Evolutionary conservation across 2,888 invertebrate species (phyloP), one percentile per base, ranked within the genome.

Genomic region (Cheilosia vulpina): DNA sequence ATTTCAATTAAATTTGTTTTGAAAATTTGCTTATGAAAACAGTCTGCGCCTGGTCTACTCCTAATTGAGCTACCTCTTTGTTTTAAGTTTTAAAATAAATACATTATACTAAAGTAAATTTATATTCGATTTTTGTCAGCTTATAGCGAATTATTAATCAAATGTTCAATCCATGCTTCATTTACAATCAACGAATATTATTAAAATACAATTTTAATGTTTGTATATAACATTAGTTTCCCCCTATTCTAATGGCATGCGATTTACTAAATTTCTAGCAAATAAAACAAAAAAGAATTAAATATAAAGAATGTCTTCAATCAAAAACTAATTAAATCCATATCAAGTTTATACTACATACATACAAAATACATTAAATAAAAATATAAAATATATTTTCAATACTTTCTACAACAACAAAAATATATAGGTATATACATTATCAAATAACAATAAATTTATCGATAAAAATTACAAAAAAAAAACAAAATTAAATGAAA

Each of bases 361-460:
- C 57, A 73, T 79, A 73, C 50, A 73, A 78, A 52, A 66, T 55
- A 58, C 66, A 58, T 24, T 13, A 65, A 69, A 62, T 45, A 62
- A 66, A 76, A 71, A 68, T 58, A 68, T 58, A 60, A 72, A 77
- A 85, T 85, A 77, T 85, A 85, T 85, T 85, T 85, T 85, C 76
- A 85, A 66, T 85, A 81, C 68, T 77, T 76, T 85, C 85, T 85
- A 85, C 85, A 81, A 57, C 47, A 85, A 60, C 13, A 50, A 71
- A 71, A 72, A 68, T 38, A 80, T 58, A 69, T 72, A 66, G 38
- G 68, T 78, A 72, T 72, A 72, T 66, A 65, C 65, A 72, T 50
- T 62, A 76, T 72, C 43, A 77, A 57, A 69, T 81, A 77, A 87
- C 81, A 88, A 88, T 87, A 87, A 81, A 88, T 60, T 60, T 71